A percentile compares a stretch with the other conserved stretches of the same genome.
phyloP scores from a whole-genome alignment of 2,113 vertebrate species.

The Grammomys dolichurus region DNA sequence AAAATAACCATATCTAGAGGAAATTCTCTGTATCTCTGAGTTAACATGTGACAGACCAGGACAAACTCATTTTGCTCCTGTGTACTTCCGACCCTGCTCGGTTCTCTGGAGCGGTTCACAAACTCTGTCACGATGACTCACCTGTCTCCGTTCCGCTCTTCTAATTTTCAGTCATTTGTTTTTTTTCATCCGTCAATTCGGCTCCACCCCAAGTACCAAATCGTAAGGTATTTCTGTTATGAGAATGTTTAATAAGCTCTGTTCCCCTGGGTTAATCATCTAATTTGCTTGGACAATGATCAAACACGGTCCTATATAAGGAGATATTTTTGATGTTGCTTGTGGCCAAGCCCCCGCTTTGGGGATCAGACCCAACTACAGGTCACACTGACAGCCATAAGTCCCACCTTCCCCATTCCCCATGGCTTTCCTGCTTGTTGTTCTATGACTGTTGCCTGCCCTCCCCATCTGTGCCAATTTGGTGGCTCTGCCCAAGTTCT shows the following conservation, averaged over 20 bases:
- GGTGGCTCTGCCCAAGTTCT: constrained; percentile 6
- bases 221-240: constrained; percentile 7
- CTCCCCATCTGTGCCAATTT: not conserved
- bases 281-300: constrained; percentile 21
- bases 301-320: constrained; percentile 28
- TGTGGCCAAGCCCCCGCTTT: not conserved
- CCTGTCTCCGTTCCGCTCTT: not conserved
- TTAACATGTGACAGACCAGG: not conserved
- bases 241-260: constrained; percentile 48
- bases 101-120: not conserved
- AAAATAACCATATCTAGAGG: not conserved
- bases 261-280: constrained; percentile 1
- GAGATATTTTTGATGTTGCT: not conserved
- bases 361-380: not conserved
- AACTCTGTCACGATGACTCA: constrained; percentile 33
- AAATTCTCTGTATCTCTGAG: not conserved
- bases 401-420: not conserved
- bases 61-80: constrained; percentile 26
- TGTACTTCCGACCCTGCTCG: not conserved
- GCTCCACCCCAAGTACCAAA: not conserved
- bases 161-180: constrained; percentile 48
- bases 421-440: not conserved
- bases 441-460: not conserved
- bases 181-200: constrained; percentile 8
- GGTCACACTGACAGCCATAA: not conserved